A percentile compares a stretch with the other conserved stretches of the same genome.
These are phyloP conservation scores for Anguilla megastoma DNA, from an alignment of 2,797 vertebrate genomes.

Conservation along the genomic window DNA sequence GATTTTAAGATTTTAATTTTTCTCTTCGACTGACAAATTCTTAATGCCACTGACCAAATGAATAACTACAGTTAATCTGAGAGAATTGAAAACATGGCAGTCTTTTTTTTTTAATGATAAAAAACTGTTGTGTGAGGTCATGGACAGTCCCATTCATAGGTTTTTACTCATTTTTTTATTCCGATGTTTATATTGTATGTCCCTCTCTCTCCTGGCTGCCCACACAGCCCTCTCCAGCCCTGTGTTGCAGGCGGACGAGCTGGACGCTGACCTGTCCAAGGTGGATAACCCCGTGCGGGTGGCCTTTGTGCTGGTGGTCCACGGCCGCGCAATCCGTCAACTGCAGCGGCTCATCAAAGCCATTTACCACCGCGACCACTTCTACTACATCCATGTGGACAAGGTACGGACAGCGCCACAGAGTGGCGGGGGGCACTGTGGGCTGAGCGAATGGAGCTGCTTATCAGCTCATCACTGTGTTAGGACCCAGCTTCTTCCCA, in stretches of 20 bases:
- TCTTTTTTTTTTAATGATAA: background rate
- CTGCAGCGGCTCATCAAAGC: constrained; percentile 93
- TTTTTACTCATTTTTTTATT: background rate
- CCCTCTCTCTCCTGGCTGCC: background rate
- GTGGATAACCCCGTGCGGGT: constrained; percentile 82
- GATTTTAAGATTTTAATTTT: background rate
- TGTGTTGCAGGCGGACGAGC: constrained; percentile 79
- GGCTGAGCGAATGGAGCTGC: background rate
- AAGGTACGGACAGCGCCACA: constrained; percentile 70
- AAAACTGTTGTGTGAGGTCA: background rate
- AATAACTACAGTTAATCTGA: background rate
- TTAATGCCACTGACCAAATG: background rate
- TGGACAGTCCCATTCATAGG: background rate
- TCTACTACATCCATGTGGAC: constrained; percentile 97
- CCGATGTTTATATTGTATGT: background rate
- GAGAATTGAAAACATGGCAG: background rate
- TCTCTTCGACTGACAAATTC: background rate
- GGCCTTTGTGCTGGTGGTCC: constrained; percentile 91
- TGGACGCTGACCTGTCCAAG: constrained; percentile 70
- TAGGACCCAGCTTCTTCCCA: too few species aligned
- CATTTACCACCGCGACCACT: constrained; percentile 91
- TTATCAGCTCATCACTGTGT: background rate
- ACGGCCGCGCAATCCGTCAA: constrained; percentile 89
- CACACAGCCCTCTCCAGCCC: constrained; percentile 78
- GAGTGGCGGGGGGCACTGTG: background rate